Base-by-base conservation (phyloP, 2,888 invertebrate species). In the Atethmia centrago region DNA sequence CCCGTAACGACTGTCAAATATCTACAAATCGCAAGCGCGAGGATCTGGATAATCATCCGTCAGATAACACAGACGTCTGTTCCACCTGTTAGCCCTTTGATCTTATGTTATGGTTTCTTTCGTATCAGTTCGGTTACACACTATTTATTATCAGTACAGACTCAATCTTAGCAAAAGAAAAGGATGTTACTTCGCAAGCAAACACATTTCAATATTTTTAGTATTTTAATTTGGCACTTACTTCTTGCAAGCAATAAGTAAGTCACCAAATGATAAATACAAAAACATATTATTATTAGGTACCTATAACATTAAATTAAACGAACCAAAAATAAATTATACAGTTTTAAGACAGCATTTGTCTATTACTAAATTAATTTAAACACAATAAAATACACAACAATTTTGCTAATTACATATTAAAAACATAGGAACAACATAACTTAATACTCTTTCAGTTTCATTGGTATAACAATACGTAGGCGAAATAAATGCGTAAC, bases 151-250 rank as follows among this genome's bases (percentile, higher is more conserved):
- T 19, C 16, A 51, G 8, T n/a, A 28, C n/a, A 49, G 3, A 25
- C n/a, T 53, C 3, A 14, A 65, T 40, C 9, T 58, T 19, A 55
- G 19, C 40, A 4, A 16, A 51, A 63, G 21, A 36, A 65, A 51
- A 21, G n/a, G 65, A 51, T 62, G 28, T 58, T 55, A 69, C 14
- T 64, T 21, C 25, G n/a, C 42, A 83, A 84, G 42, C 55, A 84
- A 83, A 74, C 77, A 59, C 59, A 58, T 67, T 65, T 36, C 16
- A 73, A 59, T 79, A 64, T 69, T 72, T 68, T 77, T 61, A 80
- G 77, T 83, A 83, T 80, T 86, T 83, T 85, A 74, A 85, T 89
- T 91, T 87, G 86, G 86, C 86, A 86, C 85, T 85, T 86, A 87
- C 86, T 83, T 82, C 42, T 67, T 65, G 71, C 71, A 78, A 59